Evolutionary conservation across 1,140 invertebrate genomes (phyloP).

Genomic region (Plutomurus gul): DNA sequence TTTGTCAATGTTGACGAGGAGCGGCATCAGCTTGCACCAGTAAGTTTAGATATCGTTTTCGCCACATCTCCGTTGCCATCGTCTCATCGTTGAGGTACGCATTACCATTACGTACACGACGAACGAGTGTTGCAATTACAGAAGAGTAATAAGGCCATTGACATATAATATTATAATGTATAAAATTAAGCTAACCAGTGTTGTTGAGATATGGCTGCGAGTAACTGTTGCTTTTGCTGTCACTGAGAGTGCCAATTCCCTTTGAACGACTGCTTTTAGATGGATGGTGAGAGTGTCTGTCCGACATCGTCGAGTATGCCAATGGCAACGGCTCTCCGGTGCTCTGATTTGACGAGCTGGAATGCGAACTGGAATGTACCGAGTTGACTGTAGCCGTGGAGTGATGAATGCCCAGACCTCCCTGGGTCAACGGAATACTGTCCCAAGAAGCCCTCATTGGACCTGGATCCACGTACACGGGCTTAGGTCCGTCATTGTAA

Average conservation of each 20-base stretch:
- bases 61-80: no score
- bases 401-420: conserved; percentile 39
- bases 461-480: conserved; percentile 57
- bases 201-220: conserved; percentile 51
- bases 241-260: conserved; percentile 15
- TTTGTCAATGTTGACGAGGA: no score
- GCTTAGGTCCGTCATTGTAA: conserved; percentile 61
- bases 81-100: no score
- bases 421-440: conserved; percentile 36
- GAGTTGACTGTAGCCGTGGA: conserved; percentile 51
- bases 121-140: background rate
- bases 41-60: no score
- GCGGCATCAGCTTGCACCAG: no score
- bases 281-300: conserved; percentile 15
- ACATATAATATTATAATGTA: background rate
- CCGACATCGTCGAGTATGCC: conserved; percentile 37
- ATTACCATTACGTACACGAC: background rate
- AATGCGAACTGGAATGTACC: conserved; percentile 53
- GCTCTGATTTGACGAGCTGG: conserved; percentile 54
- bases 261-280: conserved; percentile 1
- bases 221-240: conserved; percentile 48
- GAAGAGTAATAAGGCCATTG: background rate
- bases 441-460: conserved; percentile 56
- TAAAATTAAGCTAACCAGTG: background rate
- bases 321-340: conserved; percentile 46